phyloP scores from a whole-genome alignment of 1,140 invertebrate genomes.

The Anadara kagoshimensis region DNA sequence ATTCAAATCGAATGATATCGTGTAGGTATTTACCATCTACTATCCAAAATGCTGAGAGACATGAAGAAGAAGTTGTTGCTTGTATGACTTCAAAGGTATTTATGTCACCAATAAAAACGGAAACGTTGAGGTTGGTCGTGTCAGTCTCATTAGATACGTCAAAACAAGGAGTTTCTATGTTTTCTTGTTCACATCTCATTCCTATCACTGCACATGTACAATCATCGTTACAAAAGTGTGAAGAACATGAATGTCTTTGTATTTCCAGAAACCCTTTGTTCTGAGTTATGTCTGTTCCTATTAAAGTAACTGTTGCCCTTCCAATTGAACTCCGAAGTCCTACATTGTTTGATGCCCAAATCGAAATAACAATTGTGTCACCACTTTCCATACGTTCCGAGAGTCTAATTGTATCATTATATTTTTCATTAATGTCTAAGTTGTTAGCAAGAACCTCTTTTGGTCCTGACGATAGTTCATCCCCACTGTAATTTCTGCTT shows the following conservation, averaged over 20 bases:
- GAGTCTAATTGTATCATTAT: background rate
- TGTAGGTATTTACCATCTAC: background rate
- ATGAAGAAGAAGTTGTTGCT: conserved; percentile 1
- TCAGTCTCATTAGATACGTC: background rate
- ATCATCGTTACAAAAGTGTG: conserved; percentile 30
- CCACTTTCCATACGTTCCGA: background rate
- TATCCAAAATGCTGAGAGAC: conserved; percentile 2
- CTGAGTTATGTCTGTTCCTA: background rate
- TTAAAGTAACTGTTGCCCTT: conserved; percentile 15
- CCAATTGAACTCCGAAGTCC: conserved; percentile 7
- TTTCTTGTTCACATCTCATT: conserved; percentile 19
- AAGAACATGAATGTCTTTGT: conserved; percentile 29
- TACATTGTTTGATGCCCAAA: conserved; percentile 27
- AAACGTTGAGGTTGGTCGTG: background rate
- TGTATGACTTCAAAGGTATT: background rate
- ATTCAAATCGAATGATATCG: conserved; percentile 5
- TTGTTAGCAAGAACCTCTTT: background rate
- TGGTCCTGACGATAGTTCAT: conserved; percentile 7
- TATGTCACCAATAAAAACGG: background rate
- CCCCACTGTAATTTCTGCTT: conserved; percentile 13
- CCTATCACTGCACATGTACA: conserved; percentile 28
- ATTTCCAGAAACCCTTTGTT: conserved; percentile 18
- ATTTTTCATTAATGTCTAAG: background rate
- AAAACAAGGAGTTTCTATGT: conserved; percentile 3
- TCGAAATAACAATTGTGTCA: conserved; percentile 15